Percentiles rank a stretch among this genome's conserved stretches.
Evolutionary conservation across 2,113 vertebrate genomes (phyloP).

Genomic region (Pangasianodon hypophthalmus): DNA sequence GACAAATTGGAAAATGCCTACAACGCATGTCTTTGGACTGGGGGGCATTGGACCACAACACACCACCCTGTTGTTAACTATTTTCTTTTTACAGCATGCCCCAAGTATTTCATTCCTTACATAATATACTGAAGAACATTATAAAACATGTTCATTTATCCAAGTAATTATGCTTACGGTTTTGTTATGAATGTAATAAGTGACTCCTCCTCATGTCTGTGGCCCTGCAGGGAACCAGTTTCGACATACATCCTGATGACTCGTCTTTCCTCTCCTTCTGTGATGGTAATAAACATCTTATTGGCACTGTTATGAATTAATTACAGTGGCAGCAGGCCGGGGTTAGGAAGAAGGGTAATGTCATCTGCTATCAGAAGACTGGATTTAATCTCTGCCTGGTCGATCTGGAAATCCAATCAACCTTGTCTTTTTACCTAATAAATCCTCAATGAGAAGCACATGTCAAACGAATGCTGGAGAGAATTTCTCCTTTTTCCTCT

Average conservation of each 20-base stretch:
- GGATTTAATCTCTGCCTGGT: conserved; percentile 48
- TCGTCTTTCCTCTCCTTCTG: not conserved
- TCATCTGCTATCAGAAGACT: conserved; percentile 46
- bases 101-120: not conserved
- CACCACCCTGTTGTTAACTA: not conserved
- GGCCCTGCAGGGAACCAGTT: conserved; percentile 2
- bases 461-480: conserved; percentile 23
- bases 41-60: not conserved
- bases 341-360: conserved; percentile 36
- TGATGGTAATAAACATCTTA: conserved; percentile 61
- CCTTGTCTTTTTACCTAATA: conserved; percentile 43
- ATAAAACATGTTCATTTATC: not conserved
- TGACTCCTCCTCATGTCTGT: not conserved
- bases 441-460: conserved; percentile 42
- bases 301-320: conserved; percentile 61
- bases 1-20: too few relatives aligned
- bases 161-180: not conserved
- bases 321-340: conserved; percentile 53
- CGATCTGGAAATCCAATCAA: conserved; percentile 53
- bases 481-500: not conserved
- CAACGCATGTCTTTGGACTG: too few relatives aligned
- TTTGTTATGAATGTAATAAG: conserved; percentile 15
- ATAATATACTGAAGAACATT: not conserved
- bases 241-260: not conserved
- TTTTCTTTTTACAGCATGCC: not conserved